Conservation (phyloP, 2,113 vertebrate species). For the Anser brachyrhynchus region DNA sequence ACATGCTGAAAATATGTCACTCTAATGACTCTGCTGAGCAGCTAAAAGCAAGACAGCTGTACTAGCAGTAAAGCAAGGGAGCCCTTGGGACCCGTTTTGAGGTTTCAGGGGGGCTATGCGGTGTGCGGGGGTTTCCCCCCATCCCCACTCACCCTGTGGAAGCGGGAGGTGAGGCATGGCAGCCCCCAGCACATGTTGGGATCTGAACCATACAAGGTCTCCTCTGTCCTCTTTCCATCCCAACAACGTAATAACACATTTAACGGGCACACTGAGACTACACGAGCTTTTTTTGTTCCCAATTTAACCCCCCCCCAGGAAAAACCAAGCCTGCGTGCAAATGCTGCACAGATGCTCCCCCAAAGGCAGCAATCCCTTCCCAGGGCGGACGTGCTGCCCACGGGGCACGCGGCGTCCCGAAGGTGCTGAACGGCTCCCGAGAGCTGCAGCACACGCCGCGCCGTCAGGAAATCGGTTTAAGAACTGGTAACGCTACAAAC, state of each 20-base stretch:
- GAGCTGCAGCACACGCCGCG: not conserved
- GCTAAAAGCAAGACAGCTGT: not conserved
- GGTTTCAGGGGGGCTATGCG: not conserved
- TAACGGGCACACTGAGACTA: not conserved
- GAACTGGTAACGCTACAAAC: not conserved
- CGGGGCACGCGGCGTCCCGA: no score
- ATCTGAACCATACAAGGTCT: no score
- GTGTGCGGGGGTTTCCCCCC: not conserved
- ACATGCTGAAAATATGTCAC: not conserved
- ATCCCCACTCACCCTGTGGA: not conserved
- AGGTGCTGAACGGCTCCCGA: not conserved
- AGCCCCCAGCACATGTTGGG: accelerated
- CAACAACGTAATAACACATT: not conserved
- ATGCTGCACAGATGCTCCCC: no score
- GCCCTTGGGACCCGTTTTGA: not conserved
- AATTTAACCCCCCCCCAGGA: not conserved
- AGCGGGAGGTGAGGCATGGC: accelerated
- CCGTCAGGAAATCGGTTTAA: no score
- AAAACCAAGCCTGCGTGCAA: not conserved
- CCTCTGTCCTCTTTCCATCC: no score
- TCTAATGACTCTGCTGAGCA: not conserved
- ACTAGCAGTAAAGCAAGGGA: not conserved
- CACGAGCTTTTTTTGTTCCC: not conserved
- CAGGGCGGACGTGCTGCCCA: no score
- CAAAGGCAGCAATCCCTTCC: no score